Base-by-base conservation (phyloP, 2,113 vertebrate genomes). In the Strix uralensis region DNA sequence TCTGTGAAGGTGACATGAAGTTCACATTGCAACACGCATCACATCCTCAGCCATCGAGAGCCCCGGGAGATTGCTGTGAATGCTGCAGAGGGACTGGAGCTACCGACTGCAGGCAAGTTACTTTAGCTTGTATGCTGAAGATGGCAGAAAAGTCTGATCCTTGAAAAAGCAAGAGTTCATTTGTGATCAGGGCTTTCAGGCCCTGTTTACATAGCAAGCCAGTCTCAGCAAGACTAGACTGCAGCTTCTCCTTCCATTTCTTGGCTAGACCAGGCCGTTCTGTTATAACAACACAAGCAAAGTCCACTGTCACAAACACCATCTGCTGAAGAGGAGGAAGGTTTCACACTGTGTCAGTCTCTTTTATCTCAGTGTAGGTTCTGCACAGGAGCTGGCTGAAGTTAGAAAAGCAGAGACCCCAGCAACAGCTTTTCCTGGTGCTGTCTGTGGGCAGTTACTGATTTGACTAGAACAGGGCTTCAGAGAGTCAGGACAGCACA, bases 321-420 rank as follows among this genome's bases (percentile, higher is more conserved):
- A 96, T 97, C 96, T 97, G 96, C 96, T 95, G 96, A 96, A 82
- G 93, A 90, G 94, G 95, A 96, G 94, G 96, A 90, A 97, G 94
- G 96, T 90, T 91, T 96, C 96, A 96, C 49, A 7, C 91, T 87
- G 94, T 85, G 92, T 92, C 92, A 86, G 58, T 74, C 95, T 85
- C 96, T 96, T 91, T 96, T 62, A 95, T 96, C 96, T 88, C 87
- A 44, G 78, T 90, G 93, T 88, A 94, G 93, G 92, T 88, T 93
- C 96, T 61, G 78, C 85, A 82, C 62, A 73, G 87, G 79, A 93
- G 93, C 74, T 90, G 92, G 92, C 66, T 95, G 91, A 73, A 93
- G 81, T 29, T 93, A 54, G 84, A 92, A 91, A 93, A 67, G 69
- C 77, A 90, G 77, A 95, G 81, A 96, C 77, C 89, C 80, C 89